phyloP scores from a whole-genome alignment of 1,140 invertebrate genomes.

The Steinernema khuongi region DNA sequence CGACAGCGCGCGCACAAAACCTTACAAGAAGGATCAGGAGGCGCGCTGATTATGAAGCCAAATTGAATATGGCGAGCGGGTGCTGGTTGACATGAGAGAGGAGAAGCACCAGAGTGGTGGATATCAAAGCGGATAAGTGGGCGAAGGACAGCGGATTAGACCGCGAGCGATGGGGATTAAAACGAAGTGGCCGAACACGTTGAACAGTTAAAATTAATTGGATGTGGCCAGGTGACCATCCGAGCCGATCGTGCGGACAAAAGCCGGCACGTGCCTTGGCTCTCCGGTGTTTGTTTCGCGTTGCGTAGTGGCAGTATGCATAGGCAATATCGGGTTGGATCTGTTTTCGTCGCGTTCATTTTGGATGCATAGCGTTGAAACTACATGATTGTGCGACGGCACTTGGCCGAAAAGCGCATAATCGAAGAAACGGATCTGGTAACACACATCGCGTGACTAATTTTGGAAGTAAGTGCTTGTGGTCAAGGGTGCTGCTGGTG shows the following conservation, averaged over 20 bases:
- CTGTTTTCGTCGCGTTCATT: neutral
- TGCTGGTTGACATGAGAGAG: neutral
- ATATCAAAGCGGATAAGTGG: slow-evolving; percentile 10
- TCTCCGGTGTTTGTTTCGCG: neutral
- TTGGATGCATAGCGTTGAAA: slow-evolving; percentile 7
- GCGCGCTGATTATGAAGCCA: slow-evolving; percentile 10
- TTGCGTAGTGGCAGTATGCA: slow-evolving; percentile 7
- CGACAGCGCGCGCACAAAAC: too few species aligned
- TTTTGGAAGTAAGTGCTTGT: neutral
- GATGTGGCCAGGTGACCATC: neutral
- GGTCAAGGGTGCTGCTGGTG: too few species aligned
- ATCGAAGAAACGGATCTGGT: neutral
- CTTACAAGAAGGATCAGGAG: neutral
- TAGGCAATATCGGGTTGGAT: neutral
- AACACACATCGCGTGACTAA: slow-evolving; percentile 7
- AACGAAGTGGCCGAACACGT: neutral
- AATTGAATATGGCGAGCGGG: neutral
- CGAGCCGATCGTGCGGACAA: neutral
- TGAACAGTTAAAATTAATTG: neutral
- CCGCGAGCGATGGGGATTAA: neutral
- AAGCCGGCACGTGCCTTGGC: neutral
- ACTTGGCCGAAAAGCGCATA: neutral
- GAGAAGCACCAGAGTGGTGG: neutral
- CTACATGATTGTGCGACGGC: neutral
- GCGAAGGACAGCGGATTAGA: neutral